Base-by-base conservation (phyloP, 2,888 invertebrate species). In the Sminthurides aquaticus region DNA sequence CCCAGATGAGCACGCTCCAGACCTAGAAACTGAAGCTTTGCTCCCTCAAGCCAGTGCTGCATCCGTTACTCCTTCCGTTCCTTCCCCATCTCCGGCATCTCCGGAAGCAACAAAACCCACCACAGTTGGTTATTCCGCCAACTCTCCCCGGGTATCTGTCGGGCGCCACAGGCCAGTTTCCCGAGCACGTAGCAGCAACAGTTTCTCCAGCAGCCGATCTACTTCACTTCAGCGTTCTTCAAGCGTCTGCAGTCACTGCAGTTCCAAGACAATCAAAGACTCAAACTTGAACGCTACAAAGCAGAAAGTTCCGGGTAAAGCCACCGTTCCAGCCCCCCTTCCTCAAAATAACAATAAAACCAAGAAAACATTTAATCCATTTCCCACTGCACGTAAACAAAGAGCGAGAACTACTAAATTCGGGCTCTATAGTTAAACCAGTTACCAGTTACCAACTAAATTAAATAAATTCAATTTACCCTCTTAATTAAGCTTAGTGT, bases 291-390 rank as follows among this genome's bases (percentile, higher is more conserved):
- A n/a, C n/a, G n/a, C 57, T 1, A 58, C 24, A 22, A 34, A 25
- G 25, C 22, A 55, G 55, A 3, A 3, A 55, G 3, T 15, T 24
- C 22, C 18, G 55, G 24, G 24, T n/a, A n/a, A n/a, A n/a, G n/a
- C n/a, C n/a, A n/a, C n/a, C n/a, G n/a, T n/a, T n/a, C n/a, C n/a
- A n/a, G n/a, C n/a, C n/a, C n/a, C n/a, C n/a, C n/a, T n/a, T n/a
- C n/a, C n/a, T n/a, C n/a, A n/a, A n/a, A 60, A 25, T 29, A 59
- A n/a, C 2, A 55, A 22, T 25, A 64, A 62, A 27, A 55, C 49
- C 1, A 68, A 69, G 18, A 68, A 67, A 52, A 49, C 34, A 29
- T 74, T 74, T 54, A 74, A 74, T 56, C 74, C 74, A 27, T 74
- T 74, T 26, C 74, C 74, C 2, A 74, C 74, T 0, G 62, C 71